Percentiles rank a stretch among this genome's conserved stretches.
These are phyloP conservation scores for Pristionchus maxplancki DNA, from an alignment of 2,888 invertebrate species.

Conservation along the genomic window DNA sequence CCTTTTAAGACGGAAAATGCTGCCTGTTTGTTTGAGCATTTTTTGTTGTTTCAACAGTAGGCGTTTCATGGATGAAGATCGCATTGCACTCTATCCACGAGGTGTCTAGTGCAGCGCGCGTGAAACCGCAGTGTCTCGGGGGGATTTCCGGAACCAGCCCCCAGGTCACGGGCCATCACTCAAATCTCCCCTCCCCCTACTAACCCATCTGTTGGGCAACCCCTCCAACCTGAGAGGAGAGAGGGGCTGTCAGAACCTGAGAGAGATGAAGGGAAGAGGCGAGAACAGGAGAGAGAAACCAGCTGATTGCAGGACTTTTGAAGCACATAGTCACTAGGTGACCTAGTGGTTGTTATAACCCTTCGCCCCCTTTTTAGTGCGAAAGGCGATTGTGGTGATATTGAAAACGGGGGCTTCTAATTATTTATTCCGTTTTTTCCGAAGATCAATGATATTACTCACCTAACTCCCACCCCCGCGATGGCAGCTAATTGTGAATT, in stretches of 20 bases:
- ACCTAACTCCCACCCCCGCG: background rate
- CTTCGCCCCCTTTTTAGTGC: too few relatives aligned
- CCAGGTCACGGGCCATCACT: conserved; percentile 26
- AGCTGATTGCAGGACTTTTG: background rate
- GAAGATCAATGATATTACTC: too few relatives aligned
- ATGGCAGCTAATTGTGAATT: conserved; percentile 36
- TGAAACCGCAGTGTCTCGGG: background rate
- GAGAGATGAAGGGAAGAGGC: background rate
- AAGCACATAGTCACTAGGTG: background rate
- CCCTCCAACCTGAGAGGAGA: background rate
- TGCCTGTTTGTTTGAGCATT: too few relatives aligned
- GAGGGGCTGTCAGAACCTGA: conserved; percentile 2
- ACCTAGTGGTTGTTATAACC: too few relatives aligned
- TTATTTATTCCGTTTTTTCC: too few relatives aligned
- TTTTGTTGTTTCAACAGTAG: too few relatives aligned
- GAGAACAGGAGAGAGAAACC: conserved; percentile 5
- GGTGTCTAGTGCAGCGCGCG: background rate
- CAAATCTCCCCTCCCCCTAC: background rate
- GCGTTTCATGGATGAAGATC: too few relatives aligned
- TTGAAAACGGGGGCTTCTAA: too few relatives aligned
- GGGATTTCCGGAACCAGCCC: conserved; percentile 23
- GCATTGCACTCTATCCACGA: background rate
- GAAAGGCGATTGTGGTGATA: too few relatives aligned
- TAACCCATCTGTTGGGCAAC: conserved; percentile 12
- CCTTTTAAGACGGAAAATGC: too few relatives aligned